phyloP scores from a whole-genome alignment of 2,113 vertebrate genomes.

The Tretioscincus oriximinensis region DNA sequence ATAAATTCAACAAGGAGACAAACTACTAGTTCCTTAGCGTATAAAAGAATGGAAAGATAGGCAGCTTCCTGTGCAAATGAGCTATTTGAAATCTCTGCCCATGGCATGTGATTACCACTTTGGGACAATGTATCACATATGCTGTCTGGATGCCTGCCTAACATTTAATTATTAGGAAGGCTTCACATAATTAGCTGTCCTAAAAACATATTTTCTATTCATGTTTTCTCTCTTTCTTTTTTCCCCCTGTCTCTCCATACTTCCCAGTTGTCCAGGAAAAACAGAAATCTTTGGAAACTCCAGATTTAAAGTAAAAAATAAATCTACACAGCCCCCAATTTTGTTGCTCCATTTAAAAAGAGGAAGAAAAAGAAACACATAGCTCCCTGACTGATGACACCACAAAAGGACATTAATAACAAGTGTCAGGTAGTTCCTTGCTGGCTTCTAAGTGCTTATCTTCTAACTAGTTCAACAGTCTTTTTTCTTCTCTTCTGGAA shows the following conservation, averaged over 20 bases:
- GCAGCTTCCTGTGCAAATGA: conserved; percentile 51
- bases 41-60: conserved; percentile 42
- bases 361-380: background rate
- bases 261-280: conserved; percentile 30
- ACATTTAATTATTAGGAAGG: conserved; percentile 34
- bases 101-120: conserved; percentile 20
- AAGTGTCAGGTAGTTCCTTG: background rate
- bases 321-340: conserved; percentile 10
- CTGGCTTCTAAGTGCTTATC: conserved; percentile 6
- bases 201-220: conserved; percentile 33
- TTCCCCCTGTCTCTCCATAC: background rate
- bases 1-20: conserved; percentile 44
- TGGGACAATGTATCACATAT: conserved; percentile 28
- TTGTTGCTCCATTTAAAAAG: background rate
- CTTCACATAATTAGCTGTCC: conserved; percentile 23
- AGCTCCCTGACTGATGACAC: background rate
- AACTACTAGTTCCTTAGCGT: conserved; percentile 40
- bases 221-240: conserved; percentile 2
- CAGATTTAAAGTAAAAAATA: conserved; percentile 2
- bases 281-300: conserved; percentile 41
- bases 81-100: conserved; percentile 44
- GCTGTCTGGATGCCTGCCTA: background rate
- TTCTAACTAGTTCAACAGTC: background rate
- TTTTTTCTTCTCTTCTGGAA: background rate
- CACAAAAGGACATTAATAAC: conserved; percentile 13